phyloP scores from a whole-genome alignment of 2,113 vertebrate species.

The Tympanuchus pallidicinctus region DNA sequence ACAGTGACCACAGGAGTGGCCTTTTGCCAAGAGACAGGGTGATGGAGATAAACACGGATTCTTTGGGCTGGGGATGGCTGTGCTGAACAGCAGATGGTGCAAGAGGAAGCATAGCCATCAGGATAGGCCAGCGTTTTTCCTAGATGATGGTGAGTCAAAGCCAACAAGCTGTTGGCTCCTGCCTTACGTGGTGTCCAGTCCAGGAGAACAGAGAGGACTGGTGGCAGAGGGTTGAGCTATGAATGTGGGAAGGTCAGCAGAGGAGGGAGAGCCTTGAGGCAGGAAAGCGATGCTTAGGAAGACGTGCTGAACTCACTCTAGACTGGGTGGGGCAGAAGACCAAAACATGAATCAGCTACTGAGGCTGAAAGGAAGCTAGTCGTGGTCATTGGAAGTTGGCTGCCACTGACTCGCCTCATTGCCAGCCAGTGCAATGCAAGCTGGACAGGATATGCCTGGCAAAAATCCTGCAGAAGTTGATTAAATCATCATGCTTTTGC shows the following conservation, averaged over 20 bases:
- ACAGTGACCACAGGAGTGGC: not conserved
- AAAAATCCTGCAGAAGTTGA: not conserved
- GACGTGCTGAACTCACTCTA: slow-evolving; percentile 16
- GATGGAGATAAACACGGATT: not conserved
- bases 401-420: not conserved
- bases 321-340: slow-evolving; percentile 42
- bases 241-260: slow-evolving; percentile 9
- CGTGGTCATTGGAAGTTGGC: slow-evolving; percentile 43
- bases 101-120: not conserved
- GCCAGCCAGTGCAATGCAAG: not conserved
- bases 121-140: slow-evolving; percentile 36
- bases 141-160: slow-evolving; percentile 40
- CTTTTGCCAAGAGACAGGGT: not conserved
- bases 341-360: slow-evolving; percentile 52
- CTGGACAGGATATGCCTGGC: slow-evolving; percentile 31
- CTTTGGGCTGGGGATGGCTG: not conserved
- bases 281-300: not conserved
- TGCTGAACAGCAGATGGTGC: not conserved
- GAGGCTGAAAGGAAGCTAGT: not conserved
- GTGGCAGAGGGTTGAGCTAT: not conserved
- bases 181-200: slow-evolving; percentile 9
- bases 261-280: slow-evolving; percentile 17
- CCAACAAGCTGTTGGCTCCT: slow-evolving; percentile 42
- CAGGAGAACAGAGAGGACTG: slow-evolving; percentile 1
- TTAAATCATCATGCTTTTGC: not conserved